Evolutionary conservation across 1,140 invertebrate species (phyloP).

Genomic region (Bradynema listronoti): DNA sequence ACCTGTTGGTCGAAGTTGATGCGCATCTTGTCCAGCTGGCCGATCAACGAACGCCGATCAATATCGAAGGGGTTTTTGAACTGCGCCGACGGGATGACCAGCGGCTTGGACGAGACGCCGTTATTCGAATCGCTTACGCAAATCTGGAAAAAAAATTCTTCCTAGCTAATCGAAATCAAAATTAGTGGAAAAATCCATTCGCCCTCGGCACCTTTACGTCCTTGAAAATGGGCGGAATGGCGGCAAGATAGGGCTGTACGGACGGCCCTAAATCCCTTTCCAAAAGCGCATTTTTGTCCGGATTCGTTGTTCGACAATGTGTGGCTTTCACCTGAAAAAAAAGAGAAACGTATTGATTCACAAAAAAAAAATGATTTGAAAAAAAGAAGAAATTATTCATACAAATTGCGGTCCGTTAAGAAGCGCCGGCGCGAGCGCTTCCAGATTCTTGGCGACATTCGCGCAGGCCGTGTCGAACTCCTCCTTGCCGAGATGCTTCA

Average conservation of each 20-base stretch:
- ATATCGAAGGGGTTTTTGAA: slow-evolving; percentile 95
- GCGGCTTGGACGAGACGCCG: not conserved
- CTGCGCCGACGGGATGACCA: slow-evolving; percentile 61
- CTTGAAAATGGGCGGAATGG: slow-evolving; percentile 12
- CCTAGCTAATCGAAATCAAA: slow-evolving; percentile 46
- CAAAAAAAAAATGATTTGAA: not conserved
- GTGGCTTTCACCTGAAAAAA: slow-evolving; percentile 16
- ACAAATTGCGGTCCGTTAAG: slow-evolving; percentile 16
- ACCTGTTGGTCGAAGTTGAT: slow-evolving; percentile 84
- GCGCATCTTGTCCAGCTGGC: slow-evolving; percentile 86
- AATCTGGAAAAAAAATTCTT: slow-evolving; percentile 25
- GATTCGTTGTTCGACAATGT: slow-evolving; percentile 8
- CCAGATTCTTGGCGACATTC: slow-evolving; percentile 26
- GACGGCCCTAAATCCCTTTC: slow-evolving; percentile 1
- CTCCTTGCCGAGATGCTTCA: slow-evolving; percentile 70
- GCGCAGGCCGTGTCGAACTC: slow-evolving; percentile 25
- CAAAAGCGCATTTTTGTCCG: slow-evolving; percentile 4
- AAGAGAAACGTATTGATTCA: not conserved
- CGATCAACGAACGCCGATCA: slow-evolving; percentile 75
- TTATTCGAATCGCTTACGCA: slow-evolving; percentile 7
- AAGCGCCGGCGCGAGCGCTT: slow-evolving; percentile 1
- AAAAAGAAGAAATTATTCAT: not conserved
- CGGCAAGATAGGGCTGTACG: slow-evolving; percentile 12
- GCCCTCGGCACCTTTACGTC: slow-evolving; percentile 12
- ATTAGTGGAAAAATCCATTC: not conserved